Evolutionary conservation across 2,888 invertebrate genomes (phyloP), one percentile per base, ranked within the genome.

Genomic region (Dasysyrphus albostriatus): DNA sequence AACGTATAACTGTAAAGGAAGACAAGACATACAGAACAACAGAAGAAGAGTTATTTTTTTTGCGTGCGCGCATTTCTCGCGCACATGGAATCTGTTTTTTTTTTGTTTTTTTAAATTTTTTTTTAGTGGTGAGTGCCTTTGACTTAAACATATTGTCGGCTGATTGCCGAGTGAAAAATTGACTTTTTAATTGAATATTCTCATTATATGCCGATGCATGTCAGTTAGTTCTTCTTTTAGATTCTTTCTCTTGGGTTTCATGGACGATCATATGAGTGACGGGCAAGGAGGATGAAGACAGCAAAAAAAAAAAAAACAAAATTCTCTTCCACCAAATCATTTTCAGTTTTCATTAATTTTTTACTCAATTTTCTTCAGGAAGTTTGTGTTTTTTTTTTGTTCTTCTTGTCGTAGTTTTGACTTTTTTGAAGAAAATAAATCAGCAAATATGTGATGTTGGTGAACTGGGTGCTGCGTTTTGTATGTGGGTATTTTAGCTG

Each of bases 131-230:
- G 85, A 83, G 78, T 83, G 83, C 56, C 72, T 87, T 75, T 79
- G 83, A 87, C 83, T 77, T 83, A 29, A 74, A 78, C 85, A 87
- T 83, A 85, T 87, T 87, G 77, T 77, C 61, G 82, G 73, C 82
- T 85, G 85, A 85, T 85, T 85, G 83, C 83, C 83, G 74, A 85
- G 85, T 87, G 85, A 87, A 83, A 87, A 87, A 87, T 87, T 87
- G 87, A 87, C 78, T 83, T 87, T 87, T 87, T 87, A 87, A 87
- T 87, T 87, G 87, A 87, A 87, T 87, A 83, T 83, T 79, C 78
- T 83, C 78, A 83, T 87, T 87, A 83, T 87, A 29, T 72, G 69
- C 58, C 75, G 69, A 83, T 83, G 74, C 73, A 58, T 81, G 42
- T 72, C 72, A 56, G 70, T 79, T 73, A 39, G 39, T 73, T 78